A percentile compares a stretch with the other conserved stretches of the same genome.
Evolutionary conservation across 2,797 vertebrate species (phyloP).

Genomic region (Crenichthys baileyi): DNA sequence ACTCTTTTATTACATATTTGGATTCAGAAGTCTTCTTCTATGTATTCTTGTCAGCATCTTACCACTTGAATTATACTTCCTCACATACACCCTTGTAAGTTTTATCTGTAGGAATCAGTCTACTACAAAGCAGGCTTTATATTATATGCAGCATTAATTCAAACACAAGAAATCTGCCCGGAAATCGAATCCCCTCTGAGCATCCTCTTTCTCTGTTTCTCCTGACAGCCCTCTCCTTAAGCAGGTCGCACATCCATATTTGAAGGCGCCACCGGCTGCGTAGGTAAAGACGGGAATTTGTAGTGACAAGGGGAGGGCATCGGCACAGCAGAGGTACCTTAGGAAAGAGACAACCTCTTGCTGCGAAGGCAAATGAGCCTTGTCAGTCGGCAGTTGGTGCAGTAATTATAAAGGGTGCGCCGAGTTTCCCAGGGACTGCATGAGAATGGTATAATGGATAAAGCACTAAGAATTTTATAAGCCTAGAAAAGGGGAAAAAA

Average conservation of each 20-base stretch:
- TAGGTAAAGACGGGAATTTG: conserved; percentile 77
- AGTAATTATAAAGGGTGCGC: conserved; percentile 78
- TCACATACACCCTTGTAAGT: not conserved
- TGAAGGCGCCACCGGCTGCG: conserved; percentile 75
- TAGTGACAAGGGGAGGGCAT: conserved; percentile 75
- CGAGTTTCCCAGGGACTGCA: conserved; percentile 74
- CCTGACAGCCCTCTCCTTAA: conserved; percentile 72
- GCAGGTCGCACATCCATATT: conserved; percentile 74
- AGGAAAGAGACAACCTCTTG: conserved; percentile 71
- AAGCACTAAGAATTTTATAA: conserved; percentile 80
- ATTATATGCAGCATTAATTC: conserved; percentile 19
- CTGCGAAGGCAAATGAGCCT: conserved; percentile 74
- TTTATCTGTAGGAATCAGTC: conserved; percentile 4
- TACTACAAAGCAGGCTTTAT: conserved; percentile 20
- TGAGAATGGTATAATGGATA: conserved; percentile 74
- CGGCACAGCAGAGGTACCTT: conserved; percentile 70
- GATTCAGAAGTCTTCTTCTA: conserved; percentile 22
- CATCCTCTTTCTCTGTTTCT: conserved; percentile 48
- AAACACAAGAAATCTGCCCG: conserved; percentile 47
- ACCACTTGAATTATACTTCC: not conserved
- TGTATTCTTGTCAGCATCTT: conserved; percentile 5
- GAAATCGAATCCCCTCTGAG: conserved; percentile 51
- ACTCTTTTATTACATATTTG: conserved; percentile 22
- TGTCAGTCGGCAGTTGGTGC: conserved; percentile 82
- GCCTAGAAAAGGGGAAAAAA: conserved; percentile 48